Conservation (phyloP, 1,140 invertebrate species). For the Aphis craccivora region DNA sequence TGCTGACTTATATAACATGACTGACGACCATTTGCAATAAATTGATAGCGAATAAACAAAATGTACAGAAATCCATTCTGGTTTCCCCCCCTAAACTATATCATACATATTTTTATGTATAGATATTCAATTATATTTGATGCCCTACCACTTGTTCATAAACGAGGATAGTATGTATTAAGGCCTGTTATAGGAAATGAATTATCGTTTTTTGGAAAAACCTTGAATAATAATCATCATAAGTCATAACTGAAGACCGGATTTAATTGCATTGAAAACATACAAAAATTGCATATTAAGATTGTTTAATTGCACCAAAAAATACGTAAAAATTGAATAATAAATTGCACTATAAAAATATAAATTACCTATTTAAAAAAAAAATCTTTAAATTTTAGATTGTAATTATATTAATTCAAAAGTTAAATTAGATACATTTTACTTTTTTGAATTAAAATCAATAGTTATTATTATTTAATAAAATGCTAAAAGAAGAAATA, state of each 20-base stretch:
- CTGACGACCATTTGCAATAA: neutral
- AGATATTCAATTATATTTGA: neutral
- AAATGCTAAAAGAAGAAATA: neutral
- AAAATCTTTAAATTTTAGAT: too few species aligned
- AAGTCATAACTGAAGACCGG: neutral
- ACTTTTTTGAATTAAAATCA: neutral
- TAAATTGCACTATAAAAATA: too few species aligned
- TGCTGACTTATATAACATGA: neutral
- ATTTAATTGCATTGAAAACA: too few species aligned
- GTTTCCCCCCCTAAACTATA: constrained; percentile 1
- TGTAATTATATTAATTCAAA: too few species aligned
- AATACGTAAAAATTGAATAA: too few species aligned
- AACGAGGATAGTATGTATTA: neutral
- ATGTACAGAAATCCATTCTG: constrained; percentile 29
- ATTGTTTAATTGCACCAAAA: too few species aligned
- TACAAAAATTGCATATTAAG: too few species aligned
- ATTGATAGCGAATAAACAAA: constrained; percentile 13
- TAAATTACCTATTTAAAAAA: too few species aligned
- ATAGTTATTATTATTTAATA: neutral
- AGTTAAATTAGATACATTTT: neutral
- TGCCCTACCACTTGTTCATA: neutral
- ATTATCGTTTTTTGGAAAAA: constrained; percentile 50
- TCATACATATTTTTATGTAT: neutral
- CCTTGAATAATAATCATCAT: constrained; percentile 49
- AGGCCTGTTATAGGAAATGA: constrained; percentile 32